Percentiles rank a stretch among this genome's conserved stretches.
Conservation (phyloP, 2,888 invertebrate species). For the Synanthedon formicaeformis region DNA sequence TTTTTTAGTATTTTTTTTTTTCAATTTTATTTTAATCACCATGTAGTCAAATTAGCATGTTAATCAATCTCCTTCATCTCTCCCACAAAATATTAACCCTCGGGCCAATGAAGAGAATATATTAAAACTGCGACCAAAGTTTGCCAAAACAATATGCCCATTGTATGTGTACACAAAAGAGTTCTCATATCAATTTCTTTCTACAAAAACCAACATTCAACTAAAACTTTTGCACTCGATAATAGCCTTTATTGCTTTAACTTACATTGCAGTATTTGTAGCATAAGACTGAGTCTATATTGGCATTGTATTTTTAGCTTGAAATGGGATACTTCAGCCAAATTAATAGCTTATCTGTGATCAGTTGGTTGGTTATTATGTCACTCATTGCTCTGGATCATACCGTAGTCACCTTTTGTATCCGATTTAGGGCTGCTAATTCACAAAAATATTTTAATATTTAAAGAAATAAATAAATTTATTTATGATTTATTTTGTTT, state of each 20-base stretch:
- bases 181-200: constrained; percentile 46
- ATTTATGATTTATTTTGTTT: too few relatives aligned
- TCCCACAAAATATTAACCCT: constrained; percentile 4
- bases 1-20: too few relatives aligned
- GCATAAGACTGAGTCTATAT: too few relatives aligned
- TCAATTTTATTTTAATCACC: too few relatives aligned
- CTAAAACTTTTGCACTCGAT: too few relatives aligned
- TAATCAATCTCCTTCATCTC: constrained; percentile 31
- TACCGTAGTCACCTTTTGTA: constrained; percentile 29
- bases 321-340: constrained; percentile 57
- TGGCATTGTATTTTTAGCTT: constrained; percentile 28
- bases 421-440: constrained; percentile 30
- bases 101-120: constrained; percentile 35
- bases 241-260: too few relatives aligned
- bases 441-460: too few relatives aligned
- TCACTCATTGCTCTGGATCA: constrained; percentile 51
- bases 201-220: constrained; percentile 17
- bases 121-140: constrained; percentile 29
- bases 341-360: constrained; percentile 64
- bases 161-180: constrained; percentile 45
- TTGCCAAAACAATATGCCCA: constrained; percentile 45
- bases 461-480: too few relatives aligned
- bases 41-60: constrained; percentile 18
- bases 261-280: too few relatives aligned
- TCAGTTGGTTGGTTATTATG: constrained; percentile 57